Evolutionary conservation across 1,140 invertebrate genomes (phyloP), one percentile per base, ranked within the genome.

Genomic region (Meteorus sp.): DNA sequence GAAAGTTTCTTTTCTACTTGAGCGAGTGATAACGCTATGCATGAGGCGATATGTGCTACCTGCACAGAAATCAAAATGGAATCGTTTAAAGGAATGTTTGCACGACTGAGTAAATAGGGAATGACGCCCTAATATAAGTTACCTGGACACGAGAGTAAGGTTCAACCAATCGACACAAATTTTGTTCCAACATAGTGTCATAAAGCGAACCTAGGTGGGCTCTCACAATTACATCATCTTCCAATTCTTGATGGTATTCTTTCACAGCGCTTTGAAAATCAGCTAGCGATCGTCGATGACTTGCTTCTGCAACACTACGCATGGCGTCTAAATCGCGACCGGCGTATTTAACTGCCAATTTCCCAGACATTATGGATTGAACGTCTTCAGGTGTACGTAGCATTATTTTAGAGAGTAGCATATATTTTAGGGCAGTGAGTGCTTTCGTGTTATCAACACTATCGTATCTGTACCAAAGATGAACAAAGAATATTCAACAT

Each of bases 371-470:
- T 55, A 99, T 94, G 56, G 93, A 88, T 67, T 91, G 89, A 0
- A 99, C 97, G 80, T 99, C 98, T 76, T 99, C 97, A 2, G 97
- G 92, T 54, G 86, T 87, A 65, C 94, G 95, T 11, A 99, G 81
- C 95, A 98, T 98, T 60, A 99, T 98, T 84, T 99, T 99, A 44
- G 94, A 97, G 44, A 99, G 76, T 56, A 99, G 85, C 97, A 99
- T 99, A 78, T 99, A 99, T 75, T 99, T 99, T 1, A 99, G 81
- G 17, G 95, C 93, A 35, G 88, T 92, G 2, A 99, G 77, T 7
- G 97, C 97, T 78, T 95, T 97, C 9, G 88, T 87, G 70, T 86
- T 89, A 71, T 98, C 95, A 13, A 97, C 91, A 64, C 94, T 96
- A 78, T 99, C 96, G 80, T 97, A 99, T 11, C 78, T 80, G 29